Evolutionary conservation across 2,797 vertebrate species (phyloP).

Genomic region (Myotis vivesi): DNA sequence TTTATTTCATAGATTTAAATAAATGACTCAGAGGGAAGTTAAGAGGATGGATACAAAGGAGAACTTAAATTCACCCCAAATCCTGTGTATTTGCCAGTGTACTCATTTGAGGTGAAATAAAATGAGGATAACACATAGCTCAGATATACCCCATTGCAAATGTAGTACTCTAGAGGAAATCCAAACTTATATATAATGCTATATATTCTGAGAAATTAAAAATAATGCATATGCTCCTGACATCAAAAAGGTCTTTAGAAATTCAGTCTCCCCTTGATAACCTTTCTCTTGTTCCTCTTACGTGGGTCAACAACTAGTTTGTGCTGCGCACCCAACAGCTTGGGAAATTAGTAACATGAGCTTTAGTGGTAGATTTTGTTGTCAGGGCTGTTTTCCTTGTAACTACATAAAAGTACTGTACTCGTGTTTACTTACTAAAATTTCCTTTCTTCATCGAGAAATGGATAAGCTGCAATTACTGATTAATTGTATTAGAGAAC

Average conservation of each 20-base stretch:
- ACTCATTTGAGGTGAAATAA: not conserved
- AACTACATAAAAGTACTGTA: not conserved
- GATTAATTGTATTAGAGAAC: constrained; percentile 68
- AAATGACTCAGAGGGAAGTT: not conserved
- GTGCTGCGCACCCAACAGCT: not conserved
- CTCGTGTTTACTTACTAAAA: not conserved
- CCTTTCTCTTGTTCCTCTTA: not conserved
- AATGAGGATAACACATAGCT: not conserved
- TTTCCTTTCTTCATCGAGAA: constrained; percentile 57
- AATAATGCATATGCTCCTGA: not conserved
- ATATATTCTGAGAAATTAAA: not conserved
- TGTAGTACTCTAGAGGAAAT: not conserved
- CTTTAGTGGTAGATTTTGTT: not conserved
- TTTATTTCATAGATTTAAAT: not conserved
- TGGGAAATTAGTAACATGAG: not conserved
- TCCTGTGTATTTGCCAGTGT: not conserved
- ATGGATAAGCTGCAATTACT: constrained; percentile 10
- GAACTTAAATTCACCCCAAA: not conserved
- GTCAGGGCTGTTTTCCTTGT: not conserved
- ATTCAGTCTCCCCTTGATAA: not conserved
- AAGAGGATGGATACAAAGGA: not conserved
- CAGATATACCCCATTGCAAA: not conserved
- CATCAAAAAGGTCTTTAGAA: not conserved
- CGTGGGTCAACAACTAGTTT: not conserved
- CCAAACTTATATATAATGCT: not conserved